Conservation (phyloP, 2,888 invertebrate species). For the Nemapogon koenigi region DNA sequence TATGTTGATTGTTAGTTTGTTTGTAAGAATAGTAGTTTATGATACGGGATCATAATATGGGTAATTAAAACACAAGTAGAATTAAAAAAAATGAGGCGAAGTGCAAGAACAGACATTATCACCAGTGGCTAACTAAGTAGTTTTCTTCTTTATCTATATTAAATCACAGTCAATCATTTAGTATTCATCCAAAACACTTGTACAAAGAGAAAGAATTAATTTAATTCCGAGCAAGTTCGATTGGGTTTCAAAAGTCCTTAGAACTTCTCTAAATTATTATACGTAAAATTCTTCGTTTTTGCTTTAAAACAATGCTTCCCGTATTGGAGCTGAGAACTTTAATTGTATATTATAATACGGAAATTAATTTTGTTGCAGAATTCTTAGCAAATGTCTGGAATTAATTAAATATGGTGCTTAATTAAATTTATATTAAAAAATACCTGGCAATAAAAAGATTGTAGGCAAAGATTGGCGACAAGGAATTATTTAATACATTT, state of each 20-base stretch:
- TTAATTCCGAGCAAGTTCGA: slow-evolving; percentile 9
- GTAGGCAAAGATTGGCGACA: too few species aligned
- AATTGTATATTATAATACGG: background rate
- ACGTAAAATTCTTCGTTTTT: slow-evolving; percentile 9
- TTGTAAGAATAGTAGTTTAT: too few species aligned
- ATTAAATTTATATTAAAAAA: too few species aligned
- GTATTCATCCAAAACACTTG: background rate
- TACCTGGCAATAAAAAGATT: too few species aligned
- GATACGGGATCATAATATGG: too few species aligned
- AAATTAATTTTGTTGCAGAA: background rate
- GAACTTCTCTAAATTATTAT: slow-evolving; percentile 10
- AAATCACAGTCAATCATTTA: slow-evolving; percentile 1
- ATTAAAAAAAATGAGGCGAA: too few species aligned
- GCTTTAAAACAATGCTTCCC: background rate
- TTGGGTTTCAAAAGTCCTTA: slow-evolving; percentile 8
- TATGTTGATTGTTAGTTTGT: too few species aligned
- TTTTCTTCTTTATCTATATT: background rate
- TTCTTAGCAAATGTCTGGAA: background rate
- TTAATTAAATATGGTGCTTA: too few species aligned
- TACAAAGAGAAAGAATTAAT: slow-evolving; percentile 7
- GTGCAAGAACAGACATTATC: too few species aligned
- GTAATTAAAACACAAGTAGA: too few species aligned
- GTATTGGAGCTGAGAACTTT: background rate
- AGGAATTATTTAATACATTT: too few species aligned
- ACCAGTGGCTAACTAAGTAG: background rate